These are phyloP conservation scores for Monomorium pharaonis DNA, from an alignment of 1,140 invertebrate species.

Conservation along the genomic window DNA sequence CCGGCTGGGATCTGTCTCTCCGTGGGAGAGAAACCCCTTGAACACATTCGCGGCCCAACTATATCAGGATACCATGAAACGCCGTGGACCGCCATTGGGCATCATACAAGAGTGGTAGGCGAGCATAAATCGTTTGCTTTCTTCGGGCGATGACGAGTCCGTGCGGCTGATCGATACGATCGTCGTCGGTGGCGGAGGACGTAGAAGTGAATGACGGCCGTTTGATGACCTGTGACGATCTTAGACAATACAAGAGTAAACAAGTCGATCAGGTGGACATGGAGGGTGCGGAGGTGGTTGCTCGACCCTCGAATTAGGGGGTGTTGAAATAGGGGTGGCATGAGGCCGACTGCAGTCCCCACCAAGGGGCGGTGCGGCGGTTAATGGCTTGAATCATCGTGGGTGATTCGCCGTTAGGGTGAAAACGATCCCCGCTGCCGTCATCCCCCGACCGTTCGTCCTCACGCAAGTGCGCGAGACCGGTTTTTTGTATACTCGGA, in stretches of 20 bases:
- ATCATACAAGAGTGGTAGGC: slow-evolving; percentile 85
- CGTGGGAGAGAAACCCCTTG: slow-evolving; percentile 74
- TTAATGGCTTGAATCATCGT: slow-evolving; percentile 68
- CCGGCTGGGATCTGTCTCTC: background rate
- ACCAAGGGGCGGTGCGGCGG: slow-evolving; percentile 74
- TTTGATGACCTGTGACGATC: slow-evolving; percentile 27
- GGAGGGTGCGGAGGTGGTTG: slow-evolving; percentile 72
- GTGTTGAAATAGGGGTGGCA: slow-evolving; percentile 75
- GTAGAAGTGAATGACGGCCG: background rate
- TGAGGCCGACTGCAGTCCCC: slow-evolving; percentile 67
- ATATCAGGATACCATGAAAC: slow-evolving; percentile 80
- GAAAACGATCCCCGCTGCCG: slow-evolving; percentile 5
- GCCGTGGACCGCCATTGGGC: slow-evolving; percentile 80
- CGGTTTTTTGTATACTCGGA: background rate
- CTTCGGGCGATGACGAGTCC: background rate
- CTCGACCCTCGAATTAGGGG: slow-evolving; percentile 71
- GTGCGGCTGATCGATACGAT: background rate
- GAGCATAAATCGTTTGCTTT: slow-evolving; percentile 79
- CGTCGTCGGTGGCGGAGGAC: background rate
- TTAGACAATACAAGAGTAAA: slow-evolving; percentile 84
- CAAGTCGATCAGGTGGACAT: slow-evolving; percentile 82
- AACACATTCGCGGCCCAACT: slow-evolving; percentile 74
- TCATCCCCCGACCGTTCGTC: slow-evolving; percentile 3
- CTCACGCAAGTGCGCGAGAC: background rate
- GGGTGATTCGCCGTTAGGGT: slow-evolving; percentile 45